Evolutionary conservation across 2,797 vertebrate genomes (phyloP).

Genomic region (Alauda arvensis): DNA sequence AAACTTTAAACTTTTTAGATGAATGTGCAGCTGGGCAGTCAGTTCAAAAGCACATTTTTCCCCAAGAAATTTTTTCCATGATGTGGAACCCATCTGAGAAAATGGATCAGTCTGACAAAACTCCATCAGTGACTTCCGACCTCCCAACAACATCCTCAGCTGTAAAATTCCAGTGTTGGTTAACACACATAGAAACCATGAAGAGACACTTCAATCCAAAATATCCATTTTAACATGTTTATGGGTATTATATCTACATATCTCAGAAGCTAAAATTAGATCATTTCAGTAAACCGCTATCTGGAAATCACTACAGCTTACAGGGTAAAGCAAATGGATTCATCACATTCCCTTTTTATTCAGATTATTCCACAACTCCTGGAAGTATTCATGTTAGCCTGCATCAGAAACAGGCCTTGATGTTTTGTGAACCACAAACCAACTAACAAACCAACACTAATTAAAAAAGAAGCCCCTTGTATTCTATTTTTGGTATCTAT

Average conservation of each 20-base stretch:
- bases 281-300: background rate
- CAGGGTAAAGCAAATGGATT: background rate
- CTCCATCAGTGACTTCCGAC: background rate
- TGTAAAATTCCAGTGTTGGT: accelerated
- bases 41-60: background rate
- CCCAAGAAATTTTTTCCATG: background rate
- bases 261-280: background rate
- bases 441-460: background rate
- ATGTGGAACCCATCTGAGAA: background rate
- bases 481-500: background rate
- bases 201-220: background rate
- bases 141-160: background rate
- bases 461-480: background rate
- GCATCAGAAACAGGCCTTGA: background rate
- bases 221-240: background rate
- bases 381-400: background rate
- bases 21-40: background rate
- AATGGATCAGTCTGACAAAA: background rate
- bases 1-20: background rate
- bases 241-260: background rate
- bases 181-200: accelerated
- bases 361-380: background rate
- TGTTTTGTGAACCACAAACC: background rate
- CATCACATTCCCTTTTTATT: background rate
- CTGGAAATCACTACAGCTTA: background rate